phyloP scores from a whole-genome alignment of 2,888 invertebrate genomes.

The Brenthis hecate region DNA sequence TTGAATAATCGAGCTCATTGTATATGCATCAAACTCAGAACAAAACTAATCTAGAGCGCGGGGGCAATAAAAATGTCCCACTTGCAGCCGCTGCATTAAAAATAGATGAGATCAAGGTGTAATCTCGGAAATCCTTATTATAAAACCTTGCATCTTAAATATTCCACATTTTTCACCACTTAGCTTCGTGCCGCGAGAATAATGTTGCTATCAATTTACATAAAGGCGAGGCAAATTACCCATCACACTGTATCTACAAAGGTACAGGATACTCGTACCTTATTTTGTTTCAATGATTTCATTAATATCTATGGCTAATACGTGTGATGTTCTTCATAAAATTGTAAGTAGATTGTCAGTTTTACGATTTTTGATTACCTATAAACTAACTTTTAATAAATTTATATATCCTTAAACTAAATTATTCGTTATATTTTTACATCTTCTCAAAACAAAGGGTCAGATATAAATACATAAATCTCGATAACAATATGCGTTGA shows the following conservation, averaged over 20 bases:
- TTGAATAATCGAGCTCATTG: conserved; percentile 79
- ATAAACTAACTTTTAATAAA: neutral
- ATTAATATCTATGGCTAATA: conserved; percentile 15
- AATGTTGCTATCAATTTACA: conserved; percentile 61
- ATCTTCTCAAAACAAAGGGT: conserved; percentile 42
- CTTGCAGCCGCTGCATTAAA: conserved; percentile 71
- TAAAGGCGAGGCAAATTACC: conserved; percentile 57
- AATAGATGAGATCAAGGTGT: conserved; percentile 78
- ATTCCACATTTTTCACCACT: conserved; percentile 74
- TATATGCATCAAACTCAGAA: conserved; percentile 81
- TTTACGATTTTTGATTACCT: neutral
- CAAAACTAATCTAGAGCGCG: conserved; percentile 79
- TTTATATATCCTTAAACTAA: no score
- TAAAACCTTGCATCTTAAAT: conserved; percentile 77
- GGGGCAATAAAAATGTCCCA: conserved; percentile 80
- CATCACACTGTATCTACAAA: conserved; percentile 38
- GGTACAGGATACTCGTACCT: conserved; percentile 21
- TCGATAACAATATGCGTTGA: conserved; percentile 72
- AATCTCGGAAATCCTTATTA: conserved; percentile 78
- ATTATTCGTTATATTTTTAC: conserved; percentile 15
- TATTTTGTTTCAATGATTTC: conserved; percentile 29
- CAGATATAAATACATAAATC: conserved; percentile 66
- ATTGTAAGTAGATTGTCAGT: neutral
- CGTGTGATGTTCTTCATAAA: neutral
- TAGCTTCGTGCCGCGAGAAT: conserved; percentile 58